Evolutionary conservation across 1,140 invertebrate species (phyloP).

Genomic region (Drosophila tani): DNA sequence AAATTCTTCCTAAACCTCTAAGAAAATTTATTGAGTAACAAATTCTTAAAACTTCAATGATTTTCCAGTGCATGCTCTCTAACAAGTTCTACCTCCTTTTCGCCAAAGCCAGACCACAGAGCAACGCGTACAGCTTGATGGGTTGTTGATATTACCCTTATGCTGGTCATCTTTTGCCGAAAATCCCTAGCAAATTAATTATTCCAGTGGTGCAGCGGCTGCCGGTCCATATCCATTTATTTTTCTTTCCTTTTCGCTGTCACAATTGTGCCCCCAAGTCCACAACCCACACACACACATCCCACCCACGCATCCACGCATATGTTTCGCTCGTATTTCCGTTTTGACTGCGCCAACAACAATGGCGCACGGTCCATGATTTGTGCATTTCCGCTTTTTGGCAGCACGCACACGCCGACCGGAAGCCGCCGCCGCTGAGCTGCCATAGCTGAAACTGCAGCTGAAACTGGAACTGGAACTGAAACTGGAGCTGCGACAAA

Average conservation of each 20-base stretch:
- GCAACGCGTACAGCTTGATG: conserved; percentile 1
- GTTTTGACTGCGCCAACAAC: conserved; percentile 59
- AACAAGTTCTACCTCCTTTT: background rate
- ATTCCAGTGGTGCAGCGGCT: conserved; percentile 25
- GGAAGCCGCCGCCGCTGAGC: conserved; percentile 25
- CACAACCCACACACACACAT: background rate
- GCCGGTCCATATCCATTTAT: conserved; percentile 15
- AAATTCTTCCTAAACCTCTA: too few relatives aligned
- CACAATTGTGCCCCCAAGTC: conserved; percentile 3
- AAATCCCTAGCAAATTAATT: conserved; percentile 34
- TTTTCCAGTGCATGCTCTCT: background rate
- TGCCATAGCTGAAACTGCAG: conserved; percentile 10
- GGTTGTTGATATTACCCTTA: conserved; percentile 9
- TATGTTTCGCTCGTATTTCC: conserved; percentile 75
- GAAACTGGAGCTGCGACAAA: conserved; percentile 24
- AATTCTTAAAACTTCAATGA: background rate
- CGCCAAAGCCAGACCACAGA: background rate
- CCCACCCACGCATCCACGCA: conserved; percentile 31
- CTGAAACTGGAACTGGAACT: background rate
- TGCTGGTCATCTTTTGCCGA: conserved; percentile 17
- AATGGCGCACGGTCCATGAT: conserved; percentile 65
- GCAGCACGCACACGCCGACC: conserved; percentile 36
- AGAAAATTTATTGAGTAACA: background rate
- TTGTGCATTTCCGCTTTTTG: conserved; percentile 75
- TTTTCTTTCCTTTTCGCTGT: conserved; percentile 24